A percentile compares a stretch with the other conserved stretches of the same genome.
These are phyloP conservation scores for Phthorimaea operculella DNA, from an alignment of 1,140 invertebrate species.

Conservation along the genomic window DNA sequence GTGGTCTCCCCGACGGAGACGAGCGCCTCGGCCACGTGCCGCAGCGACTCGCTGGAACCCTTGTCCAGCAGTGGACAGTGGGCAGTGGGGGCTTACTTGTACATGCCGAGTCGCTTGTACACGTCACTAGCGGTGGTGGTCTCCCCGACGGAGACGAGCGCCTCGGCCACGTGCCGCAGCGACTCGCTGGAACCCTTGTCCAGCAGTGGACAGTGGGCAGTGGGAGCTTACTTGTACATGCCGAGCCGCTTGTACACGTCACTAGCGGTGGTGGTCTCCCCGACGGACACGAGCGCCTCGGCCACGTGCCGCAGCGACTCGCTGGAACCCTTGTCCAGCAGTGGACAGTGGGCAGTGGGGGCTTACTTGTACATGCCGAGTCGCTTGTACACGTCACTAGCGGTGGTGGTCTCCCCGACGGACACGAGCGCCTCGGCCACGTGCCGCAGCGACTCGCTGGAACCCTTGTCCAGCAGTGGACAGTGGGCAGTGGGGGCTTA, in stretches of 20 bases:
- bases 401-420: conserved; percentile 69
- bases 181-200: conserved; percentile 85
- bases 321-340: conserved; percentile 85
- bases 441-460: conserved; percentile 74
- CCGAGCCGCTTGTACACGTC: conserved; percentile 86
- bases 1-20: conserved; percentile 69
- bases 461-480: conserved; percentile 87
- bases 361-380: conserved; percentile 76
- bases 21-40: conserved; percentile 80
- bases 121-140: conserved; percentile 81
- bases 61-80: no score
- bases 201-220: no score
- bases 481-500: no score
- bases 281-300: conserved; percentile 76
- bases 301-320: conserved; percentile 81
- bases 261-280: conserved; percentile 73
- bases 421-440: conserved; percentile 83
- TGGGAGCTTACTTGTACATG: conserved; percentile 72
- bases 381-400: conserved; percentile 84
- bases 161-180: conserved; percentile 79
- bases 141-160: conserved; percentile 74
- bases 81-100: no score
- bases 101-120: conserved; percentile 82
- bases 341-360: no score
- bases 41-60: conserved; percentile 79